These are phyloP conservation scores for Pelecanoides urinatrix DNA, from an alignment of 2,113 vertebrate species.

Conservation along the genomic window DNA sequence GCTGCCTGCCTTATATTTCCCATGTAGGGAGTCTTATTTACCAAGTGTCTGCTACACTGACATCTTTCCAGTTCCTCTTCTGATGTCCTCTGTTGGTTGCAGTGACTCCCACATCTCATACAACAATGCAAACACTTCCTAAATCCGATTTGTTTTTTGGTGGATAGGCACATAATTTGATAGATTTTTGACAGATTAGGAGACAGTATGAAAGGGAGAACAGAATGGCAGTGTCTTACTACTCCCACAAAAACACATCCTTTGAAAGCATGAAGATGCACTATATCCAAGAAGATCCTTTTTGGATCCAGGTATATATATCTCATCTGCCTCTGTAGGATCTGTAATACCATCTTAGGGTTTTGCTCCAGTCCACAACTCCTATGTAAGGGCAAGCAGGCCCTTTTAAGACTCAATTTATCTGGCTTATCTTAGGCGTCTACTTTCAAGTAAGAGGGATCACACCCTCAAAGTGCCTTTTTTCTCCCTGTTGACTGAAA, in stretches of 20 bases:
- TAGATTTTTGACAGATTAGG: neutral
- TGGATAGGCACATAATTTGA: neutral
- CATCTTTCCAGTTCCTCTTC: neutral
- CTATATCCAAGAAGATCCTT: neutral
- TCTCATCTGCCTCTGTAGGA: neutral
- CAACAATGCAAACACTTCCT: neutral
- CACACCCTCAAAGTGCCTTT: neutral
- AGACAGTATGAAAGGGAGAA: neutral
- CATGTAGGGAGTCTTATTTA: neutral
- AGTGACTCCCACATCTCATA: neutral
- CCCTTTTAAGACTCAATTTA: neutral
- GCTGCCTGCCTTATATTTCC: neutral
- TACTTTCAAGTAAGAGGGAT: neutral
- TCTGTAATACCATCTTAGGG: neutral
- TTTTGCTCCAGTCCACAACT: constrained; percentile 33
- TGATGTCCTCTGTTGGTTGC: neutral
- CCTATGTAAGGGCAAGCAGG: neutral
- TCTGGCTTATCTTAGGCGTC: neutral
- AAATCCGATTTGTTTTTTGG: neutral
- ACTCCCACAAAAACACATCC: neutral
- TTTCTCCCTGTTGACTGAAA: neutral
- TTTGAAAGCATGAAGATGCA: neutral
- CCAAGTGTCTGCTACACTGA: neutral
- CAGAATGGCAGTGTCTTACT: neutral
- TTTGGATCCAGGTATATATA: neutral